phyloP scores from a whole-genome alignment of 2,113 vertebrate species.

The Indicator maculatus region DNA sequence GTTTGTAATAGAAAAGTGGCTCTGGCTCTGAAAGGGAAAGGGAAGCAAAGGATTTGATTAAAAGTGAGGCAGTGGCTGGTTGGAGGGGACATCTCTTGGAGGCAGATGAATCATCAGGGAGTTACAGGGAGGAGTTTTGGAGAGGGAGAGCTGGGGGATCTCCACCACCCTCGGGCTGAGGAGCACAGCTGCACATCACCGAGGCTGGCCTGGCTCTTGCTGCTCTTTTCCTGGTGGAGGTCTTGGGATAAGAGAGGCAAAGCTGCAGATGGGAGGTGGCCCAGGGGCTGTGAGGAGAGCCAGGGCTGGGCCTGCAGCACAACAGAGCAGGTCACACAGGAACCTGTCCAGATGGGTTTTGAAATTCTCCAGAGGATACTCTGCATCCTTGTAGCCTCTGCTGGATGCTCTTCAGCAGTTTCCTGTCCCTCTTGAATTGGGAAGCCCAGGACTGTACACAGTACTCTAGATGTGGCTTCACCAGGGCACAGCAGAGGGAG shows the following conservation, averaged over 20 bases:
- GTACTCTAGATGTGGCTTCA: no score
- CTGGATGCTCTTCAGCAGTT: no score
- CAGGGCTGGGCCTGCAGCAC: fast-evolving
- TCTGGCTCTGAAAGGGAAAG: conserved; percentile 13
- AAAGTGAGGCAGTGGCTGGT: not conserved
- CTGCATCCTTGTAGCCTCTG: no score
- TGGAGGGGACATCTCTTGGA: not conserved
- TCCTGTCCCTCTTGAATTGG: no score
- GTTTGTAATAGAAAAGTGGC: conserved; percentile 29
- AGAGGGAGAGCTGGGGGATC: not conserved
- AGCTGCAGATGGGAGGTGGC: not conserved
- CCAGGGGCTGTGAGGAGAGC: not conserved
- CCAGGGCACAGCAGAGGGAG: no score
- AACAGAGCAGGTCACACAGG: fast-evolving
- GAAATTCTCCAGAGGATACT: no score
- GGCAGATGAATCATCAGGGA: not conserved
- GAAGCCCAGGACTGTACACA: not conserved
- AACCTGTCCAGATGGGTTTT: no score
- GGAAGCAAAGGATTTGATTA: conserved; percentile 43
- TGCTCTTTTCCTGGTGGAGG: not conserved
- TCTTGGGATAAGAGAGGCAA: not conserved
- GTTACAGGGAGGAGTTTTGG: not conserved
- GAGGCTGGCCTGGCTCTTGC: fast-evolving
- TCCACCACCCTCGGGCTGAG: not conserved
- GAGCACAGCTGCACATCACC: fast-evolving